These are phyloP conservation scores for Atta cephalotes DNA, from an alignment of 1,140 invertebrate genomes.

Conservation along the genomic window DNA sequence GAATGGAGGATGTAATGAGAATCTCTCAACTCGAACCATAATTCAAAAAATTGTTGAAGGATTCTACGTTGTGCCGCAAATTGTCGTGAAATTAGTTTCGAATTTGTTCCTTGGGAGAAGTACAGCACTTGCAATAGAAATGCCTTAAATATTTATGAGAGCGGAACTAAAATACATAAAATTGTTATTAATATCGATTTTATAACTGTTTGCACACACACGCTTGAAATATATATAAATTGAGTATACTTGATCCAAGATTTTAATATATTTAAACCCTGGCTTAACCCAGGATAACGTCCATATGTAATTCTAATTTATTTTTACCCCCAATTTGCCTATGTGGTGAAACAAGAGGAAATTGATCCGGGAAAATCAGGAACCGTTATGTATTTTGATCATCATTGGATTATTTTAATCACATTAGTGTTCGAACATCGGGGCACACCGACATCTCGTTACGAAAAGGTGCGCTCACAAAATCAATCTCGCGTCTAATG, in stretches of 20 bases:
- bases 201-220: neutral
- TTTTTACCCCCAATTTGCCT: constrained; percentile 47
- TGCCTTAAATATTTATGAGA: constrained; percentile 50
- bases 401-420: constrained; percentile 76
- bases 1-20: constrained; percentile 63
- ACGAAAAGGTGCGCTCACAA: constrained; percentile 73
- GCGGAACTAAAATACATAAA: constrained; percentile 14
- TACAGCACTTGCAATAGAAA: constrained; percentile 6
- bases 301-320: constrained; percentile 31
- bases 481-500: constrained; percentile 80
- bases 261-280: constrained; percentile 13
- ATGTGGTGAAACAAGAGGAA: constrained; percentile 57
- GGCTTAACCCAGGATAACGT: neutral
- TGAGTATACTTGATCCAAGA: neutral
- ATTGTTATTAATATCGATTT: constrained; percentile 48
- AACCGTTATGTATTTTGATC: constrained; percentile 74
- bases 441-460: constrained; percentile 64
- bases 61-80: constrained; percentile 69
- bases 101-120: constrained; percentile 32
- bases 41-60: constrained; percentile 61
- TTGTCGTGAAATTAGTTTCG: constrained; percentile 82
- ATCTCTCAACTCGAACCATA: constrained; percentile 43
- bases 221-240: neutral
- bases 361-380: constrained; percentile 66
- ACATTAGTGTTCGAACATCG: constrained; percentile 72